Conservation (phyloP, 2,113 vertebrate genomes). For the Lipotes vexillifer region DNA sequence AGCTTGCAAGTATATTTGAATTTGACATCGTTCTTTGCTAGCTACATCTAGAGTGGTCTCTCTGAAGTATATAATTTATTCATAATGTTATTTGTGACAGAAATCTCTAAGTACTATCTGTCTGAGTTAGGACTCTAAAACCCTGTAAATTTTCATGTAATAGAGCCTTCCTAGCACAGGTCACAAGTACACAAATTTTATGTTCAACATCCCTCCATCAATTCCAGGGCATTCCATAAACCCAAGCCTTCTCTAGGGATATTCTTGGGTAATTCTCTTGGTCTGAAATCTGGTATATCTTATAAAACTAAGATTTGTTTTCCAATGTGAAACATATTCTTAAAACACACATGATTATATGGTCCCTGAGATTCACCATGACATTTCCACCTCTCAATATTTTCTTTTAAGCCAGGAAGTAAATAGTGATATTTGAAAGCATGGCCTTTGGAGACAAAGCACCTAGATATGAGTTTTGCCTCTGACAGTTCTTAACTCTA, state of each 20-base stretch:
- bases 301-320: neutral
- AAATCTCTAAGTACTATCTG: neutral
- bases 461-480: neutral
- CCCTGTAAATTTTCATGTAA: neutral
- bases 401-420: neutral
- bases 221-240: neutral
- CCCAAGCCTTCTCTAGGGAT: neutral
- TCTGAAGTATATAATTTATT: neutral
- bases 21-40: neutral
- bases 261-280: neutral
- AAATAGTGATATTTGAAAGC: neutral
- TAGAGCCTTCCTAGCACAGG: neutral
- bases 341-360: neutral
- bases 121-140: neutral
- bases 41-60: neutral
- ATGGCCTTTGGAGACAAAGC: neutral
- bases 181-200: neutral
- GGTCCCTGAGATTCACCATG: neutral
- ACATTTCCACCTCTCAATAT: neutral
- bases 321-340: neutral
- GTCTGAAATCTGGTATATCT: neutral
- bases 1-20: neutral
- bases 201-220: neutral
- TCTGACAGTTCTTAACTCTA: neutral
- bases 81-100: neutral